phyloP scores from a whole-genome alignment of 2,797 vertebrate species.

The Bufotes viridis region DNA sequence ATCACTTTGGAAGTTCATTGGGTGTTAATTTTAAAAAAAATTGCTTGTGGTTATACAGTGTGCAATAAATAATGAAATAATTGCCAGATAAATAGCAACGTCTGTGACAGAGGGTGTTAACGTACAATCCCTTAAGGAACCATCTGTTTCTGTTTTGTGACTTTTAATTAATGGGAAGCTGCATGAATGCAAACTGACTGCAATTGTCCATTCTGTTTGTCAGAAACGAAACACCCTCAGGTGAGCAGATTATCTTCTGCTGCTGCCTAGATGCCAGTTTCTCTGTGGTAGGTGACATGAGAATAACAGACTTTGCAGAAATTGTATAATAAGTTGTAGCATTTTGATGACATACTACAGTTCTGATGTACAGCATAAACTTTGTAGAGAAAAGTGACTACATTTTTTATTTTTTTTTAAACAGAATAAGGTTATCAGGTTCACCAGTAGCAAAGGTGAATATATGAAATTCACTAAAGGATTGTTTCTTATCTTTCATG shows the following conservation, averaged over 20 bases:
- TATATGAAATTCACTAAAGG: no score
- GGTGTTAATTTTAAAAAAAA: constrained; percentile 1
- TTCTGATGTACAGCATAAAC: not conserved
- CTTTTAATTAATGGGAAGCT: constrained; percentile 54
- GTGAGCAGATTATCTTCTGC: constrained; percentile 32
- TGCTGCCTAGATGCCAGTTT: constrained; percentile 45
- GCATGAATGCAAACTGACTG: constrained; percentile 48
- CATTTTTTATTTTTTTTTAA: not conserved
- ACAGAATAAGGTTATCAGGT: not conserved
- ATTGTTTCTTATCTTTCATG: no score
- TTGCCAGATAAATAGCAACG: constrained; percentile 41
- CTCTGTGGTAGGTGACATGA: constrained; percentile 29
- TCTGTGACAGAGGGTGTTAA: constrained; percentile 50
- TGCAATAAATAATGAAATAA: constrained; percentile 44
- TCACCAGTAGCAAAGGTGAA: no score
- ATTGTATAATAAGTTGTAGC: constrained; percentile 16
- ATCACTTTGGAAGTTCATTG: not conserved
- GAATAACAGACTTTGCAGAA: constrained; percentile 17
- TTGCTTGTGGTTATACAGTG: constrained; percentile 21
- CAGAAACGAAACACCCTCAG: constrained; percentile 38
- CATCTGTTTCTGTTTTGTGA: constrained; percentile 50
- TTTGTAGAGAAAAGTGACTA: not conserved
- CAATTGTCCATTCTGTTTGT: constrained; percentile 53
- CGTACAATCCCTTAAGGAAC: constrained; percentile 46
- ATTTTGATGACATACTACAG: constrained; percentile 15